phyloP scores from a whole-genome alignment of 2,113 vertebrate species.

The Saccopteryx leptura region DNA sequence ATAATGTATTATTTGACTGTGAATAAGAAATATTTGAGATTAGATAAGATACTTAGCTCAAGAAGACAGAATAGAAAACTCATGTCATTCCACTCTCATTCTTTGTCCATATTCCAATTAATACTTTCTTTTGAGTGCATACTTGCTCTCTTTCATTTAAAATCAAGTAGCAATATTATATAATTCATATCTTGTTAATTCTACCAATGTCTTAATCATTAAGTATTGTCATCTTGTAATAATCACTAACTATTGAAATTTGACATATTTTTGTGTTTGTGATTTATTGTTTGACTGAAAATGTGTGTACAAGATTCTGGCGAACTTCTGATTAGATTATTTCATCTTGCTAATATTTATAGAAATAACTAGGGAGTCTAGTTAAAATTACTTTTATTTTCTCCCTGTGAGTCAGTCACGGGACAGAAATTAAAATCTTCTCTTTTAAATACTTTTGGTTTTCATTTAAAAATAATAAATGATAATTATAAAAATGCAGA shows the following conservation, averaged over 20 bases:
- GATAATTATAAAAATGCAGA: constrained; percentile 30
- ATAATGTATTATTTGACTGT: constrained; percentile 34
- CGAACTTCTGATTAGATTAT: constrained; percentile 76
- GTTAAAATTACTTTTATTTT: background rate
- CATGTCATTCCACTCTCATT: constrained; percentile 59
- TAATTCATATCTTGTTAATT: constrained; percentile 67
- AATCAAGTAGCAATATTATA: background rate
- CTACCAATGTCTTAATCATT: constrained; percentile 68
- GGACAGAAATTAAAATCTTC: background rate
- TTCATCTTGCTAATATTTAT: constrained; percentile 69
- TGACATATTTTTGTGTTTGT: constrained; percentile 54
- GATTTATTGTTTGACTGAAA: constrained; percentile 59
- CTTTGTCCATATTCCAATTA: constrained; percentile 71
- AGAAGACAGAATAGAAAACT: constrained; percentile 72
- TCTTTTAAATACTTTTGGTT: background rate
- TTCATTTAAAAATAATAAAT: constrained; percentile 28
- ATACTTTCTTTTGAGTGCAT: constrained; percentile 16
- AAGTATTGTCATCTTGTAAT: constrained; percentile 60
- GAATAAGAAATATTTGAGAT: constrained; percentile 66
- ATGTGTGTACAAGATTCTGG: constrained; percentile 66
- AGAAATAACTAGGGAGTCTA: background rate
- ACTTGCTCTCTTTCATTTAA: constrained; percentile 74
- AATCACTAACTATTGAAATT: constrained; percentile 34
- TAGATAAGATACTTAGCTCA: constrained; percentile 53
- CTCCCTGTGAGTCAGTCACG: background rate